Base-by-base conservation (phyloP, 2,113 vertebrate species). In the Brachyhypopomus gauderio region DNA sequence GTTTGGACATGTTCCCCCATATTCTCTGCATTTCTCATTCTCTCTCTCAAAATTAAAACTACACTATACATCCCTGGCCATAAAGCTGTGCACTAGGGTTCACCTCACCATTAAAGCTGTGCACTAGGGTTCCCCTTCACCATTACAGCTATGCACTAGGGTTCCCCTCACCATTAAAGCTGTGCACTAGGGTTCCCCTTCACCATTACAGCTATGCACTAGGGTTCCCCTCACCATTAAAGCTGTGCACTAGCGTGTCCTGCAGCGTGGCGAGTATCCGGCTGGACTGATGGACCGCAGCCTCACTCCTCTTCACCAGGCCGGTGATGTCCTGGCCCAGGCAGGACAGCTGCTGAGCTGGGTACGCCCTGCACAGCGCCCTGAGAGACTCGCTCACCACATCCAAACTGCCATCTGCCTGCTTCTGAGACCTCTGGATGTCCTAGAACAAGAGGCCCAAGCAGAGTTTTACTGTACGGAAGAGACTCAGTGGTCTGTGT, bases 281-380 rank as follows among this genome's bases (percentile, higher is more conserved):
- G 85, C 90, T 90, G 84, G 95, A 95, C 59, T 92, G 86, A 83
- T 95, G 95, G 74, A 92, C 94, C 7, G 94, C 93, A 6, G 93
- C 89, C 86, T 98, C 96, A 0, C 95, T 95, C 36, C 95, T 93
- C 88, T 95, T 97, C 82, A 93, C 91, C 41, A 98, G 90, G 4
- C 89, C 90, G 0, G 93, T 95, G 89, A 99, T 88, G n/a, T 92
- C 92, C 74, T 89, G 77, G 9, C 96, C 96, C 81, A 98, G 92
- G 75, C 78, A 82, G 75, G 95, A 95, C 88, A 98, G 86, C 84
- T 96, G 97, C 7, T 84, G 88, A 0, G 95, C 95, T 27, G 95
- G 95, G 86, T 96, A 95, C 20, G 94, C 94, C 78, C 97, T 94
- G 84, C 96, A 96, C 38, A 99, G 89, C 48, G 91, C 88, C 8